Evolutionary conservation across 2,113 vertebrate species (phyloP), one percentile per base, ranked within the genome.

Genomic region (Nerophis lumbriciformis): DNA sequence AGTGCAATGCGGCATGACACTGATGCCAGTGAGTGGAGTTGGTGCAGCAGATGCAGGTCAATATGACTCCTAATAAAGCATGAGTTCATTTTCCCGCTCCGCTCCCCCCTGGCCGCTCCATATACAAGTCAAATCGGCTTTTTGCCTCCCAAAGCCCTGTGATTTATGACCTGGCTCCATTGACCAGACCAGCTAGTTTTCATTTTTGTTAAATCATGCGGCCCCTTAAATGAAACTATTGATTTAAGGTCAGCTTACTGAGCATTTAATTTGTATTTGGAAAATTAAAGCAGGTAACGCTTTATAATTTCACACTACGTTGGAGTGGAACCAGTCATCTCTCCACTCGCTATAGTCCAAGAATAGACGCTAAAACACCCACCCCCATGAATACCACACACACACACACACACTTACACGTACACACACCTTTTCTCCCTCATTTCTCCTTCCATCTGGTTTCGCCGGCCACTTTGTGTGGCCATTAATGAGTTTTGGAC

Each of bases 231-330:
- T 97, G 94, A 95, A 97, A 95, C 92, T 95, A 97, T 96, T 94
- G 95, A 98, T 96, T 96, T 95, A 66, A 92, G 93, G 95, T 96
- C 94, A 95, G 90, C 92, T 96, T 95, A 95, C 93, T 94, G 93
- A 95, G 93, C 92, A 94, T 98, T 98, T 97, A 94, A 97, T 97
- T 98, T 97, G 94, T 97, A 95, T 96, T 94, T 93, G 88, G 92
- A 91, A 93, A 93, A 95, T 97, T 95, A 96, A 93, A 93, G 93
- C 92, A 94, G 94, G 94, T 95, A 94, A 93, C 91, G 88, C 87
- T 91, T 94, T 94, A 93, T 94, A 95, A 94, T 95, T 95, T 94
- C 89, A 93, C 93, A 92, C 93, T 90, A 92, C 91, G 91, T 87
- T 89, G 88, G 91, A 90, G 89, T 88, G 84, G 88, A 89, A 90